Evolutionary conservation across 2,113 vertebrate genomes (phyloP).

Genomic region (Xiphophorus hellerii): DNA sequence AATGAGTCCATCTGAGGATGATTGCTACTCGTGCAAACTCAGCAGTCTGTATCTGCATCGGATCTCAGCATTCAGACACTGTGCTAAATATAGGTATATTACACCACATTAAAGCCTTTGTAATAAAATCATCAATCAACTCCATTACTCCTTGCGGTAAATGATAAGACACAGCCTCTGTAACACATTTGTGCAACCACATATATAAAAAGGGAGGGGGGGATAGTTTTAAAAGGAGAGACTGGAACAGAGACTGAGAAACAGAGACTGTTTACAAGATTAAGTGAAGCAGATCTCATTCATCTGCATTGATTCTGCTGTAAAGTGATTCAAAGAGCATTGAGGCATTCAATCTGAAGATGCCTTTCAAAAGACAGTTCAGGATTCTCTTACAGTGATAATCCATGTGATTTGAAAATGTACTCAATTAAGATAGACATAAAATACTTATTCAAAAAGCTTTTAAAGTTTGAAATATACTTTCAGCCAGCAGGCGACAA

Average conservation of each 20-base stretch:
- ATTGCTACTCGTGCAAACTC: slow-evolving; percentile 66
- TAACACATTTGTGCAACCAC: slow-evolving; percentile 18
- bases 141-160: slow-evolving; percentile 43
- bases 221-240: not conserved
- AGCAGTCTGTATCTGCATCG: slow-evolving; percentile 68
- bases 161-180: slow-evolving; percentile 7
- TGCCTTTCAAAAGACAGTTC: slow-evolving; percentile 40
- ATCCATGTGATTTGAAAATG: not conserved
- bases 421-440: not conserved
- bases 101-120: slow-evolving; percentile 51
- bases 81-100: slow-evolving; percentile 66
- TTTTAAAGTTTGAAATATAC: not conserved
- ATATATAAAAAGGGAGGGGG: not conserved
- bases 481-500: not conserved
- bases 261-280: slow-evolving; percentile 42
- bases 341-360: slow-evolving; percentile 57
- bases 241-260: slow-evolving; percentile 2
- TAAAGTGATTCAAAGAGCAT: slow-evolving; percentile 55
- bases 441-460: not conserved
- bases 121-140: slow-evolving; percentile 56
- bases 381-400: not conserved
- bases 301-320: slow-evolving; percentile 51
- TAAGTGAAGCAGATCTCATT: slow-evolving; percentile 42
- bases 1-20: slow-evolving; percentile 52
- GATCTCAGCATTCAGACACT: slow-evolving; percentile 57